A percentile compares a stretch with the other conserved stretches of the same genome.
phyloP scores from a whole-genome alignment of 2,113 vertebrate species.

The Calcarius ornatus region DNA sequence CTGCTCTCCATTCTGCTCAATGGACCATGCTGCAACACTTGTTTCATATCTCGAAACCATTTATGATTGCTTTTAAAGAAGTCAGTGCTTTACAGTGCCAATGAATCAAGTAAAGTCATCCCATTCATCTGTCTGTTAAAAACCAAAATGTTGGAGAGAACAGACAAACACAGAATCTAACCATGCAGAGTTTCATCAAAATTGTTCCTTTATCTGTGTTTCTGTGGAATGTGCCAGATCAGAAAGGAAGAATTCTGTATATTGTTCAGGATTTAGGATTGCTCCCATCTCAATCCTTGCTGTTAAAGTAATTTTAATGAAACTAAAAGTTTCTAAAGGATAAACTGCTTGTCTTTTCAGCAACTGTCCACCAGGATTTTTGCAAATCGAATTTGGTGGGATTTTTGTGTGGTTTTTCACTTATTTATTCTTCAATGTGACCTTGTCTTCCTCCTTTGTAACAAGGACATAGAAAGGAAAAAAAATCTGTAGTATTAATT shows the following conservation, averaged over 20 bases:
- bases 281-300: not conserved
- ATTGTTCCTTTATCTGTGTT: not conserved
- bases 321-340: not conserved
- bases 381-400: not conserved
- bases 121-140: slow-evolving; percentile 60
- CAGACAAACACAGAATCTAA: slow-evolving; percentile 1
- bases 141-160: slow-evolving; percentile 44
- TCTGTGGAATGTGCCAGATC: not conserved
- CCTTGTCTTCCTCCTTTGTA: not conserved
- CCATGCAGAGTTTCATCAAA: not conserved
- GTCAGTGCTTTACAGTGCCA: slow-evolving; percentile 42
- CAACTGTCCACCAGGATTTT: not conserved
- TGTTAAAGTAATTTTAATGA: not conserved
- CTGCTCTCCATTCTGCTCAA: slow-evolving; percentile 74
- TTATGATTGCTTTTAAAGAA: slow-evolving; percentile 73
- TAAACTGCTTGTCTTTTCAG: not conserved
- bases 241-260: not conserved
- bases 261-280: not conserved
- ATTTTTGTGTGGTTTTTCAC: not conserved
- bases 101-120: slow-evolving; percentile 60
- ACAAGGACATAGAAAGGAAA: not conserved
- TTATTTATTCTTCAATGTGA: not conserved
- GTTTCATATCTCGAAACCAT: slow-evolving; percentile 67
- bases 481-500: not conserved
- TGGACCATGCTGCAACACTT: slow-evolving; percentile 75